A percentile compares a stretch with the other conserved stretches of the same genome.
phyloP scores from a whole-genome alignment of 2,888 invertebrate genomes.

The Hylaea fasciaria region DNA sequence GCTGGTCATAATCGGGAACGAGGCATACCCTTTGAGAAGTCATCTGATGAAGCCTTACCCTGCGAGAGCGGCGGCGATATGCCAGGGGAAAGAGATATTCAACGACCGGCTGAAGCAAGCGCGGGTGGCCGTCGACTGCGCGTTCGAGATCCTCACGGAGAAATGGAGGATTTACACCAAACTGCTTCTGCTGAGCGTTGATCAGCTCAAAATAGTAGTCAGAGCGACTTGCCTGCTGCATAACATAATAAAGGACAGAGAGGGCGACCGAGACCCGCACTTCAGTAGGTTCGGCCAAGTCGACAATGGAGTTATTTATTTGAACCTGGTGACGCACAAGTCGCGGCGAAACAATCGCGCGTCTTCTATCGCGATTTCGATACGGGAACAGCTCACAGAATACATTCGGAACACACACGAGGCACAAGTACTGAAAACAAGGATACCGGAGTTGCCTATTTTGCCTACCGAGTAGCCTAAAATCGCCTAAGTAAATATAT shows the following conservation, averaged over 20 bases:
- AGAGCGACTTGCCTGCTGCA: slow-evolving; percentile 40
- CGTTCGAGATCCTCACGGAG: slow-evolving; percentile 45
- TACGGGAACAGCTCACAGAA: slow-evolving; percentile 25
- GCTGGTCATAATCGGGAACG: slow-evolving; percentile 41
- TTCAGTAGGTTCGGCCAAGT: slow-evolving; percentile 32
- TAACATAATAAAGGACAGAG: slow-evolving; percentile 39
- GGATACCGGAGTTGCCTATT: too few relatives aligned
- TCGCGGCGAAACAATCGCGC: slow-evolving; percentile 28
- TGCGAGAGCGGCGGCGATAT: slow-evolving; percentile 12
- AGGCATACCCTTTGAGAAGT: slow-evolving; percentile 41
- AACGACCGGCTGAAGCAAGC: slow-evolving; percentile 39
- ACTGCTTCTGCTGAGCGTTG: slow-evolving; percentile 30
- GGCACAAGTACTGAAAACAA: not conserved
- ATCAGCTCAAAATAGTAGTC: slow-evolving; percentile 30
- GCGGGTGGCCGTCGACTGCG: slow-evolving; percentile 39
- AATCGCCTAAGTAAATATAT: too few relatives aligned
- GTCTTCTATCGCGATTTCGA: slow-evolving; percentile 23
- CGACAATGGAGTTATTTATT: slow-evolving; percentile 31
- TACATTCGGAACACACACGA: slow-evolving; percentile 5
- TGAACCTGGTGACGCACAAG: slow-evolving; percentile 31
- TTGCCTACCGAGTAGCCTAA: too few relatives aligned
- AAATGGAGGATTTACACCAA: slow-evolving; percentile 44
- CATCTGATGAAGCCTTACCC: slow-evolving; percentile 42
- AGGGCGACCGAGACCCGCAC: slow-evolving; percentile 35
- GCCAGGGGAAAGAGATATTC: slow-evolving; percentile 31